Evolutionary conservation across 2,113 vertebrate genomes (phyloP).

Genomic region (Pygoscelis adeliae): DNA sequence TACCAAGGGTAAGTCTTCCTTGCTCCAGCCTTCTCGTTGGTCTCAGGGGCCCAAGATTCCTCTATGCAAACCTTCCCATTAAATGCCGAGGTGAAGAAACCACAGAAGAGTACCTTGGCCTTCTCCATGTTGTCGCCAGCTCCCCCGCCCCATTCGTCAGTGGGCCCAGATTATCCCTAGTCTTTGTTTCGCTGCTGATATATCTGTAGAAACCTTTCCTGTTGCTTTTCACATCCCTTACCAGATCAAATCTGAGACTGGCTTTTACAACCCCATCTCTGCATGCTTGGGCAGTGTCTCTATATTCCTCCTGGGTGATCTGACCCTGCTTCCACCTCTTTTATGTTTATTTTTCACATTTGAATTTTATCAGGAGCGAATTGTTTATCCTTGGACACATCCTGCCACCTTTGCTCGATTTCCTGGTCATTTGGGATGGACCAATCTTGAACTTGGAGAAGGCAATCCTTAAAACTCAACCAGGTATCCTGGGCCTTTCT

Average conservation of each 20-base stretch:
- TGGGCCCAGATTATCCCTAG: not conserved
- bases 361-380: not conserved
- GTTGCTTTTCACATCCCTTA: not conserved
- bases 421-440: not conserved
- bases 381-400: not conserved
- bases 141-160: not conserved
- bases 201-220: not conserved
- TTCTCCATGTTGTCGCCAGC: not conserved
- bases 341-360: not conserved
- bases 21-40: not conserved
- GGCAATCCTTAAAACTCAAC: not conserved
- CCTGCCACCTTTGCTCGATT: not conserved
- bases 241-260: not conserved
- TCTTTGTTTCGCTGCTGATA: not conserved
- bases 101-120: not conserved
- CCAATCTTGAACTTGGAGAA: not conserved
- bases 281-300: not conserved
- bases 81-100: not conserved
- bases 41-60: not conserved
- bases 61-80: not conserved
- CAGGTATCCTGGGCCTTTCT: not conserved
- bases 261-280: not conserved
- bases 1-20: not conserved
- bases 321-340: not conserved
- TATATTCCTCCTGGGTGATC: not conserved